These are phyloP conservation scores for Dissostichus mawsoni DNA, from an alignment of 2,113 vertebrate genomes.

Conservation along the genomic window DNA sequence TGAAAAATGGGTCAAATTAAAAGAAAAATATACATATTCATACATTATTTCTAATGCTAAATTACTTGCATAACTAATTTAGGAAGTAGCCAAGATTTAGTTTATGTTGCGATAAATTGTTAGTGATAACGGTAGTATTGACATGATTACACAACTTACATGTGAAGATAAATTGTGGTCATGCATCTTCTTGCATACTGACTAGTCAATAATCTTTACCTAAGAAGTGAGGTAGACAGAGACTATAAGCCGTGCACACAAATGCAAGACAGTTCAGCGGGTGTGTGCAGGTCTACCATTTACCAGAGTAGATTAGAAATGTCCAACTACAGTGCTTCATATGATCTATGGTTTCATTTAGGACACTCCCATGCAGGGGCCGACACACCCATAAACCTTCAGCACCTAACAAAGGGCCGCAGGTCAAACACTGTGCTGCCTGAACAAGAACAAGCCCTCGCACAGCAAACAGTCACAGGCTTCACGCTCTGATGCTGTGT, in stretches of 20 bases:
- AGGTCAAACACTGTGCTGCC: not conserved
- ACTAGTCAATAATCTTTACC: not conserved
- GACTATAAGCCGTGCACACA: not conserved
- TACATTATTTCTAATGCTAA: not conserved
- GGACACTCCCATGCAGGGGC: not conserved
- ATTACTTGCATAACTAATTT: not conserved
- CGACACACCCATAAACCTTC: conserved; percentile 7
- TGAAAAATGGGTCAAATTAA: not conserved
- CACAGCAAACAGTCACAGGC: conserved; percentile 15
- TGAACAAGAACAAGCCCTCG: conserved; percentile 30
- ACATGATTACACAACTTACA: not conserved
- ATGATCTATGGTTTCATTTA: not conserved
- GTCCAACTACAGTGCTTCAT: not conserved
- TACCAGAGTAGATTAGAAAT: not conserved
- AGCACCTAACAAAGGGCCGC: not conserved
- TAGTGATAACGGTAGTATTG: not conserved
- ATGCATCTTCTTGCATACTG: not conserved
- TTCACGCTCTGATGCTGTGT: not conserved
- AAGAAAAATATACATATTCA: not conserved
- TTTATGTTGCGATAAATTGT: not conserved
- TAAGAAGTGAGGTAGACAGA: not conserved
- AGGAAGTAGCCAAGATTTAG: not conserved
- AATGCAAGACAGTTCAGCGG: not conserved
- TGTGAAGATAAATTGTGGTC: not conserved
- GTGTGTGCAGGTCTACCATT: not conserved